Base-by-base conservation (phyloP, 2,888 invertebrate genomes). In the Idaea biselata region DNA sequence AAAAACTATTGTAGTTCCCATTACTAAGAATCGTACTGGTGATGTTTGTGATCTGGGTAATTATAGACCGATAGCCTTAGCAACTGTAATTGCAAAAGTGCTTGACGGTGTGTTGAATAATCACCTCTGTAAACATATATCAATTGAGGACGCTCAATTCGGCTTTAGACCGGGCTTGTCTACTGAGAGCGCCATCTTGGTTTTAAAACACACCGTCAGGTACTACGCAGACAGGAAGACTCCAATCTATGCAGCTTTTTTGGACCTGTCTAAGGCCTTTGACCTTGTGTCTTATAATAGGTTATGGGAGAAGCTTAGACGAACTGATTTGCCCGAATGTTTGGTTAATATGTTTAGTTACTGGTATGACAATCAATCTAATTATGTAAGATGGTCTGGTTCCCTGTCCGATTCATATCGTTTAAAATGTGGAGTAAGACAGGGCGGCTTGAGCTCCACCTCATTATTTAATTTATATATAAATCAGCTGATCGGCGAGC, bases 391-490 rank as follows among this genome's bases (percentile, higher is more conserved):
- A n/a, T 54, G 54, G 54, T 54, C 54, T n/a, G 54, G 54, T 4
- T 54, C 54, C 14, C 6, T 54, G 11, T 54, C 54, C 16, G 16
- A 54, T n/a, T 4, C 14, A 16, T 54, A 54, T 16, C 14, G 54
- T 14, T 16, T 54, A 16, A 14, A 54, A 54, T 54, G 6, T 54
- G 54, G 54, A n/a, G 54, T 54, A 54, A 54, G 54, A 54, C 54
- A 54, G 16, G n/a, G n/a, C n/a, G 54, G 54, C 16, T n/a, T 54
- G 16, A 54, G 16, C 54, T 54, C 54, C 4, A 14, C 54, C 16
- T n/a, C 54, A 7, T 18, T 59, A 1, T 59, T 59, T 18, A 54
- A 54, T 16, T 17, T 59, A 6, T 59, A 59, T 14, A 18, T 59
- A 3, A 54, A 54, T n/a, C 14, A 59, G 16, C 54, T 59, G 14